These are phyloP conservation scores for Cynoglossus semilaevis DNA, from an alignment of 2,113 vertebrate genomes.

Conservation along the genomic window DNA sequence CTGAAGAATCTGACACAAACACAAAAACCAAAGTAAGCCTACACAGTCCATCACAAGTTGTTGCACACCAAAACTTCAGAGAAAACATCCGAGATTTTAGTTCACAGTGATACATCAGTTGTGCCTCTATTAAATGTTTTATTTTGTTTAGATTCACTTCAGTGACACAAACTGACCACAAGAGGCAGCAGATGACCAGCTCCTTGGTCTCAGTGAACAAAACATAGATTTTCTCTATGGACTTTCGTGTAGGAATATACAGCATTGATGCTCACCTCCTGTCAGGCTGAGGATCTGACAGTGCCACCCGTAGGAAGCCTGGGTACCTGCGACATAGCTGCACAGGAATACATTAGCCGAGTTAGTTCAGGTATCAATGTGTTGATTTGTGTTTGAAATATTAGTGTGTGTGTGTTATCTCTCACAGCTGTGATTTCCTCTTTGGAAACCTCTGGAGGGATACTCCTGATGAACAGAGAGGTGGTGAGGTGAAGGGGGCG, in stretches of 20 bases:
- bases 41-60: no score
- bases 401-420: slow-evolving; percentile 3
- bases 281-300: slow-evolving; percentile 87
- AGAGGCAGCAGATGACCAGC: no score
- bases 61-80: no score
- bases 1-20: slow-evolving; percentile 81
- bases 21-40: no score
- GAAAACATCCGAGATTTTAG: no score
- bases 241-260: neutral
- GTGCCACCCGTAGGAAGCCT: slow-evolving; percentile 89
- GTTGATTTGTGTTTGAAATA: slow-evolving; percentile 12
- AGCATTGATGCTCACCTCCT: slow-evolving; percentile 73
- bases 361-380: slow-evolving; percentile 1
- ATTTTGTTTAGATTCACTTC: no score
- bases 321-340: slow-evolving; percentile 86
- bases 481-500: slow-evolving; percentile 89
- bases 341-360: neutral
- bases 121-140: no score
- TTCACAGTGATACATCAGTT: no score
- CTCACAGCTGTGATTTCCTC: slow-evolving; percentile 87
- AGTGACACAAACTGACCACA: no score
- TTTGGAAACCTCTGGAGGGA: slow-evolving; percentile 85
- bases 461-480: slow-evolving; percentile 88
- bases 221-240: no score
- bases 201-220: no score